Conservation (phyloP, 2,888 invertebrate species). For the Cyclophora punctaria region DNA sequence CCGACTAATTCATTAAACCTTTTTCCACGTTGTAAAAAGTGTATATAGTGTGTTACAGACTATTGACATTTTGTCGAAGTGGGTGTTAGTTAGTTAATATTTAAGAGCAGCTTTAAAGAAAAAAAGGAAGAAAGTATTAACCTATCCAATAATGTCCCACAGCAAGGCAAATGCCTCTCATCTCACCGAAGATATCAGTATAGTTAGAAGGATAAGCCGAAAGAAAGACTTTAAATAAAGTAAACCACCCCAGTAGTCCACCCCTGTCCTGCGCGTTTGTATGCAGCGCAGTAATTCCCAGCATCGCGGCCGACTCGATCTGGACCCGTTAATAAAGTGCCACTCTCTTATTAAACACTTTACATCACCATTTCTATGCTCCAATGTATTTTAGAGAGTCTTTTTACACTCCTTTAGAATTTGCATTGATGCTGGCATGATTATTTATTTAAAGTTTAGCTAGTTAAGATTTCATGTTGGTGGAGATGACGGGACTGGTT, state of each 20-base stretch:
- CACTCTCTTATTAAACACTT: conserved; percentile 16
- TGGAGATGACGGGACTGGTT: not conserved
- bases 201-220: too few species aligned
- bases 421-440: not conserved
- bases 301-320: conserved; percentile 32
- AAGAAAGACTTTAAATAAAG: too few species aligned
- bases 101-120: too few species aligned
- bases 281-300: conserved; percentile 43
- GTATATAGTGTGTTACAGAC: too few species aligned
- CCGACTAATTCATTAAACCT: too few species aligned
- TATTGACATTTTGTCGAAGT: too few species aligned
- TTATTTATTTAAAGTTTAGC: not conserved
- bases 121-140: too few species aligned
- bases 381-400: not conserved
- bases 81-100: too few species aligned
- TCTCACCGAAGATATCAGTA: too few species aligned
- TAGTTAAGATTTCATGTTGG: not conserved
- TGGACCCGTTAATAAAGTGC: conserved; percentile 20
- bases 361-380: conserved; percentile 1
- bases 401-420: conserved; percentile 1
- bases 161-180: too few species aligned
- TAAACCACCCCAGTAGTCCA: conserved; percentile 16
- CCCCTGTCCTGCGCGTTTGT: conserved; percentile 34
- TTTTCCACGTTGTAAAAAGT: too few species aligned
- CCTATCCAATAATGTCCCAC: too few species aligned